Evolutionary conservation across 1,140 invertebrate genomes (phyloP).

Genomic region (Drosophila sp.): DNA sequence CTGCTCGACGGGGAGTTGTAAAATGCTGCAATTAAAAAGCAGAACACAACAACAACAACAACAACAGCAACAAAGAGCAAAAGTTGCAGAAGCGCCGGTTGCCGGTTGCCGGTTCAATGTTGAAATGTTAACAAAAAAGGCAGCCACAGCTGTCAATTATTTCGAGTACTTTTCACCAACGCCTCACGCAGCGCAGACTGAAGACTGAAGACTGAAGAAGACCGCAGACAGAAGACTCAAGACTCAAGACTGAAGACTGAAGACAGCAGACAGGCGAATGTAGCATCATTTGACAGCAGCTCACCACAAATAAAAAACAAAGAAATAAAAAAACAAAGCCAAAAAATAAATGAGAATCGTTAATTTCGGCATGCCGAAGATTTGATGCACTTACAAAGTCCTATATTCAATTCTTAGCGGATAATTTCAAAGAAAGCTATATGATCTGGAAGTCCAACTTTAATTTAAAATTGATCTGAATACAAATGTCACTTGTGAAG

Average conservation of each 20-base stretch:
- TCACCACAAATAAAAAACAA: constrained; percentile 30
- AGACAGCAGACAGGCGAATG: constrained; percentile 16
- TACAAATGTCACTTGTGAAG: too few relatives aligned
- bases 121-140: constrained; percentile 73
- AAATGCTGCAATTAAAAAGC: constrained; percentile 79
- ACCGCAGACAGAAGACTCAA: constrained; percentile 10
- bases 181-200: constrained; percentile 70
- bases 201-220: constrained; percentile 31
- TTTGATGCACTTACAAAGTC: too few relatives aligned
- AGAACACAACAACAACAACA: constrained; percentile 21
- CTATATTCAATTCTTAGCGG: too few relatives aligned
- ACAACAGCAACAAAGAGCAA: constrained; percentile 15
- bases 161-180: constrained; percentile 83
- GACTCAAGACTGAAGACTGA: not conserved
- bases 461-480: too few relatives aligned
- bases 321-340: constrained; percentile 10
- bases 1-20: constrained; percentile 65
- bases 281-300: constrained; percentile 52
- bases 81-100: constrained; percentile 42
- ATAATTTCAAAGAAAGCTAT: too few relatives aligned
- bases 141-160: constrained; percentile 83
- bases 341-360: not conserved
- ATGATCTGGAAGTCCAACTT: too few relatives aligned
- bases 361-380: too few relatives aligned
- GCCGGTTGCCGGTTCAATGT: too few relatives aligned